Conservation (phyloP, 2,797 vertebrate species). For the Cygnus olor region DNA sequence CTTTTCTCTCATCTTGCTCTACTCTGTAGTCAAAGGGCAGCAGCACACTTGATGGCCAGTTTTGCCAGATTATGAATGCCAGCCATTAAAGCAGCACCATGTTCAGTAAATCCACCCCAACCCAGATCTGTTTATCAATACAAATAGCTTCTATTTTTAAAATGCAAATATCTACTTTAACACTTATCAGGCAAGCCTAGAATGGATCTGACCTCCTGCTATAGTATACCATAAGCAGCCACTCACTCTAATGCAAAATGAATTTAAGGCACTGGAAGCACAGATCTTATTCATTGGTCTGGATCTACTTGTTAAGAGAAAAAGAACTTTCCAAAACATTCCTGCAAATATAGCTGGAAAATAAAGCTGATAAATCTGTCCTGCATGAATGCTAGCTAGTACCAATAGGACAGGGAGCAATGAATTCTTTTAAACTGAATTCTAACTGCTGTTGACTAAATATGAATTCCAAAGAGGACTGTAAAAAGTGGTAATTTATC, state of each 20-base stretch:
- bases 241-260: neutral
- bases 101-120: neutral
- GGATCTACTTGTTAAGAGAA: neutral
- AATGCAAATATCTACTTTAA: neutral
- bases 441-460: neutral
- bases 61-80: neutral
- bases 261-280: neutral
- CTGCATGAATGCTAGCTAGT: neutral
- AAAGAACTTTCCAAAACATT: neutral
- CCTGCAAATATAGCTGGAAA: neutral
- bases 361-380: neutral
- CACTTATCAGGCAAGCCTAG: neutral
- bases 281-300: neutral
- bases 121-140: neutral
- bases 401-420: neutral
- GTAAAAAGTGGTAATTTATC: neutral
- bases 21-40: neutral
- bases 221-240: neutral
- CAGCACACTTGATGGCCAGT: neutral
- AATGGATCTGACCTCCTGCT: neutral
- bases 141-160: neutral
- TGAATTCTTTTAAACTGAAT: neutral
- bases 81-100: neutral
- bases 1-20: neutral
- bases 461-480: neutral